Percentiles rank a stretch among this genome's conserved stretches.
Evolutionary conservation across 2,797 vertebrate species (phyloP).

Genomic region (Dendrocincla tyrannina): DNA sequence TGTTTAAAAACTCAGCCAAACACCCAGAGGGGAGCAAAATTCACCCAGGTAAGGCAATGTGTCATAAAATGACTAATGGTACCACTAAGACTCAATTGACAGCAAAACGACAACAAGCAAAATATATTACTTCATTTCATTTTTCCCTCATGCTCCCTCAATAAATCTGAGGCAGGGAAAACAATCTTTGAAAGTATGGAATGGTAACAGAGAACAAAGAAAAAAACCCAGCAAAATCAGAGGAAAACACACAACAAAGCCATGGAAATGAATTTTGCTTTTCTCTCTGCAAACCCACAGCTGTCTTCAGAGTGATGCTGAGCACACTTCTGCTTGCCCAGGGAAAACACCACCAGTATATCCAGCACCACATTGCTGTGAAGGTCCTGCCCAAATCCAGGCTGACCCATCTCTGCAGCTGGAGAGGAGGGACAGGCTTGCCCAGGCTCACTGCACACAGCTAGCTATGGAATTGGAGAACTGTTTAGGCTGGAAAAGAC

Average conservation of each 20-base stretch:
- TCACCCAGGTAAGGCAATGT: background rate
- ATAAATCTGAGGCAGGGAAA: background rate
- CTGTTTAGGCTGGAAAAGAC: background rate
- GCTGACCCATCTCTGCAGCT: fast-evolving
- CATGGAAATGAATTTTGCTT: background rate
- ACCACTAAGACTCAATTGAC: slow-evolving; percentile 16
- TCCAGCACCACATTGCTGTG: fast-evolving
- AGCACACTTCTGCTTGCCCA: background rate
- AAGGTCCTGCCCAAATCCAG: background rate
- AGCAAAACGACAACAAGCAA: slow-evolving; percentile 16
- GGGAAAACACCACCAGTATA: background rate
- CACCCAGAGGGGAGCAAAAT: background rate
- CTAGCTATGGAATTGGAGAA: background rate
- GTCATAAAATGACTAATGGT: slow-evolving; percentile 30
- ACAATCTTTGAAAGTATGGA: background rate
- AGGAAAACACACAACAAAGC: background rate
- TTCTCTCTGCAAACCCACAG: background rate
- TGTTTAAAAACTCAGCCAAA: background rate
- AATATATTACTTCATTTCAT: slow-evolving; percentile 54
- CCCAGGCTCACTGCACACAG: fast-evolving
- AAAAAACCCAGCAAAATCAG: background rate
- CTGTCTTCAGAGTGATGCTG: background rate
- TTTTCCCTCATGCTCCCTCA: slow-evolving; percentile 4
- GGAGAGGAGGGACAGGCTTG: background rate
- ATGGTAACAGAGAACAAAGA: background rate